phyloP scores from a whole-genome alignment of 2,888 invertebrate species.

The Anagyrus pseudococci region DNA sequence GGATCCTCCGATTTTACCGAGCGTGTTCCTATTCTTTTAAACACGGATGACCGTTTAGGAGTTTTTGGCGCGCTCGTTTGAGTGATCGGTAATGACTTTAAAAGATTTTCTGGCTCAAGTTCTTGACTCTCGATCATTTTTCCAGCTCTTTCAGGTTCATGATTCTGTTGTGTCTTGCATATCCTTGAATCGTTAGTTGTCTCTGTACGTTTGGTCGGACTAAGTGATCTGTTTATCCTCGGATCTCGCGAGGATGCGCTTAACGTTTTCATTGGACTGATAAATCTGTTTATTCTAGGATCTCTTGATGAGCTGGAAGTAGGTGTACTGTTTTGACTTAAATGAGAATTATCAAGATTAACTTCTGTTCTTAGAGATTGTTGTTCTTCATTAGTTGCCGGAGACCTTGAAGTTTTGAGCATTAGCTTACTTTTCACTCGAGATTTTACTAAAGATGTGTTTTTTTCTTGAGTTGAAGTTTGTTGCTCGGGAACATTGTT shows the following conservation, averaged over 20 bases:
- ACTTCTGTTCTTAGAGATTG: too few relatives aligned
- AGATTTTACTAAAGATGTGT: too few relatives aligned
- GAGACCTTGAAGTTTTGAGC: too few relatives aligned
- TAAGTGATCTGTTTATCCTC: slow-evolving; percentile 9
- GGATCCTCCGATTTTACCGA: not conserved
- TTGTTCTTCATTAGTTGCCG: too few relatives aligned
- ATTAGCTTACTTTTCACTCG: too few relatives aligned
- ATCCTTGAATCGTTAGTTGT: too few relatives aligned
- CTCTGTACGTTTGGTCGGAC: not conserved
- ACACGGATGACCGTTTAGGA: slow-evolving; percentile 2
- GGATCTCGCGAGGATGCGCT: slow-evolving; percentile 4
- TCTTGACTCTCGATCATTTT: not conserved
- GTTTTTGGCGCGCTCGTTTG: too few relatives aligned
- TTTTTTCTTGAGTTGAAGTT: too few relatives aligned
- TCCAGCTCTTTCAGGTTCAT: not conserved
- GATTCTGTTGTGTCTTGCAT: not conserved
- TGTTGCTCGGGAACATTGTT: too few relatives aligned
- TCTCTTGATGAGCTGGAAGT: not conserved
- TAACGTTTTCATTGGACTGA: not conserved
- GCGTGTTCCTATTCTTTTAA: slow-evolving; percentile 18
- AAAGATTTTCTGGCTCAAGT: not conserved
- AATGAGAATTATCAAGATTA: not conserved
- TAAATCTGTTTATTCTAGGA: not conserved
- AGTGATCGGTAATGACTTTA: too few relatives aligned
- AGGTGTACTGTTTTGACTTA: too few relatives aligned